phyloP scores from a whole-genome alignment of 2,888 invertebrate species.

The Netelia virgata region DNA sequence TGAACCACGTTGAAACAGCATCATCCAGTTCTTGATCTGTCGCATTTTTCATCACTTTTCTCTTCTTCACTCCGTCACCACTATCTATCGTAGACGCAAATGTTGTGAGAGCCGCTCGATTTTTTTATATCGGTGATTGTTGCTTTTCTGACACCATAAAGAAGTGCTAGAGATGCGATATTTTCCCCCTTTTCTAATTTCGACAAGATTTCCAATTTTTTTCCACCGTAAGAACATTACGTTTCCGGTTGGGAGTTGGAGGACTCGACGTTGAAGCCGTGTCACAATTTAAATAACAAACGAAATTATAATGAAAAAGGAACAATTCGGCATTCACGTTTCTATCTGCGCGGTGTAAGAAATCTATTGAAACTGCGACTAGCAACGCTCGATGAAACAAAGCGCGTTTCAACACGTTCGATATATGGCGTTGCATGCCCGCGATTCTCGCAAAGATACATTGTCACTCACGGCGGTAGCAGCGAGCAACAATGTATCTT shows the following conservation, averaged over 20 bases:
- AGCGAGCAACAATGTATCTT: constrained; percentile 14
- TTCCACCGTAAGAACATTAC: constrained; percentile 6
- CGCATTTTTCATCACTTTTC: constrained; percentile 69
- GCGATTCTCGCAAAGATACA: constrained; percentile 46
- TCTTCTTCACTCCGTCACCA: constrained; percentile 71
- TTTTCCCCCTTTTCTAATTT: constrained; percentile 53
- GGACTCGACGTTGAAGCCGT: no score
- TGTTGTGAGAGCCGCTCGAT: constrained; percentile 68
- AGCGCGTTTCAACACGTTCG: background rate
- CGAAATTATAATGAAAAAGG: no score
- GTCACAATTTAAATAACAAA: no score
- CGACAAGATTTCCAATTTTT: constrained; percentile 46
- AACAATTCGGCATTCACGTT: no score
- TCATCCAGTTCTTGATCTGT: constrained; percentile 70
- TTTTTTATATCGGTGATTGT: constrained; percentile 73
- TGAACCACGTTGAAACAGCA: no score
- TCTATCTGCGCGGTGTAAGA: no score
- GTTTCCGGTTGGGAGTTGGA: no score
- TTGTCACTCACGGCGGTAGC: constrained; percentile 41
- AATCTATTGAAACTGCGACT: no score
- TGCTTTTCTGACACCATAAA: constrained; percentile 73
- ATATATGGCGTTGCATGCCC: constrained; percentile 21
- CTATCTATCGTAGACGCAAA: constrained; percentile 72
- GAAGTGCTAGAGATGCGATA: constrained; percentile 57
- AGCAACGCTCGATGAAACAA: no score